Conservation (phyloP, 2,888 invertebrate genomes). For the Drosophila mettleri region DNA sequence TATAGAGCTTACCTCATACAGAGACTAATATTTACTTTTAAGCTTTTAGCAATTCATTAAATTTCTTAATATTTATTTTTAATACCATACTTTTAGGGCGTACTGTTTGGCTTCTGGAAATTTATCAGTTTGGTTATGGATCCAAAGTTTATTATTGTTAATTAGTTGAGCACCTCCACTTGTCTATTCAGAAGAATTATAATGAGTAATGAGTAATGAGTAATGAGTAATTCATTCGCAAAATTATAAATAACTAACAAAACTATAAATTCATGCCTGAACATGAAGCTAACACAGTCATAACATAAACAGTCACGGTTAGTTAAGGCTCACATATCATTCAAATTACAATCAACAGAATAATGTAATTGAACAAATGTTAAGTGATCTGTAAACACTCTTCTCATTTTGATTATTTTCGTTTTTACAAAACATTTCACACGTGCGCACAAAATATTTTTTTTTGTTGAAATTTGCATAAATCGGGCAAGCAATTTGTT, state of each 20-base stretch:
- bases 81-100: not conserved
- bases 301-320: too few species aligned
- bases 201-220: too few species aligned
- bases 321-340: not conserved
- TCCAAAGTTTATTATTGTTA: not conserved
- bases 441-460: slow-evolving; percentile 4
- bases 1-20: not conserved
- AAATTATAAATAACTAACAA: too few species aligned
- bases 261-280: too few species aligned
- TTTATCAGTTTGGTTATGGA: too few species aligned
- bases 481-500: slow-evolving; percentile 18
- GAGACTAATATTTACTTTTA: not conserved
- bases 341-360: not conserved
- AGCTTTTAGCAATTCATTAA: not conserved
- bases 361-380: not conserved
- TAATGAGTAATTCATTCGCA: too few species aligned
- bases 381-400: slow-evolving; percentile 1
- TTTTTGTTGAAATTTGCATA: slow-evolving; percentile 41
- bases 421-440: not conserved
- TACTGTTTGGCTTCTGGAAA: too few species aligned
- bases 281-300: too few species aligned
- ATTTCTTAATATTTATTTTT: not conserved
- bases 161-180: not conserved
- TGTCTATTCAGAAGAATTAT: too few species aligned
- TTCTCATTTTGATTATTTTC: not conserved